Conservation (phyloP, 2,888 invertebrate species). For the Ochropleura plecta region DNA sequence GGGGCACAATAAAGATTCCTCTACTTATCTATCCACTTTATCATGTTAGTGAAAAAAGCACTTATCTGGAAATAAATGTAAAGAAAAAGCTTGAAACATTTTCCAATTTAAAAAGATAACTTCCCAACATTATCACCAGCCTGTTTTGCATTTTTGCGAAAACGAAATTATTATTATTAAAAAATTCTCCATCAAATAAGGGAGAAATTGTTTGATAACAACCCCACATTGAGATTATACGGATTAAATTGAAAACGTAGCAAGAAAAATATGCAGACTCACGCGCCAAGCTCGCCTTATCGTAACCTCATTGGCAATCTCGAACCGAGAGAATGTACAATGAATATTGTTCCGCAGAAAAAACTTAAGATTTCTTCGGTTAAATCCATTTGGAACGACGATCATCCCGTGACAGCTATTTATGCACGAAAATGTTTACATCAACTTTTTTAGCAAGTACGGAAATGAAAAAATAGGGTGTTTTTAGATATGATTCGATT, state of each 20-base stretch:
- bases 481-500: background rate
- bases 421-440: constrained; percentile 39
- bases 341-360: constrained; percentile 70
- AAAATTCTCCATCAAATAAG: constrained; percentile 67
- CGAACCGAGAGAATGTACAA: constrained; percentile 67
- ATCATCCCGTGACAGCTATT: constrained; percentile 33
- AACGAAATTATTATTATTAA: constrained; percentile 60
- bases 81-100: constrained; percentile 4
- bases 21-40: background rate
- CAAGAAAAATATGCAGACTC: constrained; percentile 81
- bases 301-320: constrained; percentile 77
- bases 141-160: constrained; percentile 40
- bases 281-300: constrained; percentile 77
- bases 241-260: constrained; percentile 79
- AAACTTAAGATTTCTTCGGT: constrained; percentile 62
- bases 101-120: constrained; percentile 37
- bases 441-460: constrained; percentile 15
- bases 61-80: constrained; percentile 11
- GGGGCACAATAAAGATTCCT: constrained; percentile 12
- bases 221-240: constrained; percentile 72
- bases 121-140: constrained; percentile 34
- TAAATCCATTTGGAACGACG: constrained; percentile 36
- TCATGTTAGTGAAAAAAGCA: background rate
- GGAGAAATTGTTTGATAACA: constrained; percentile 73
- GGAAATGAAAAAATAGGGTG: background rate